Evolutionary conservation across 2,113 vertebrate genomes (phyloP).

Genomic region (Eulemur macaco): DNA sequence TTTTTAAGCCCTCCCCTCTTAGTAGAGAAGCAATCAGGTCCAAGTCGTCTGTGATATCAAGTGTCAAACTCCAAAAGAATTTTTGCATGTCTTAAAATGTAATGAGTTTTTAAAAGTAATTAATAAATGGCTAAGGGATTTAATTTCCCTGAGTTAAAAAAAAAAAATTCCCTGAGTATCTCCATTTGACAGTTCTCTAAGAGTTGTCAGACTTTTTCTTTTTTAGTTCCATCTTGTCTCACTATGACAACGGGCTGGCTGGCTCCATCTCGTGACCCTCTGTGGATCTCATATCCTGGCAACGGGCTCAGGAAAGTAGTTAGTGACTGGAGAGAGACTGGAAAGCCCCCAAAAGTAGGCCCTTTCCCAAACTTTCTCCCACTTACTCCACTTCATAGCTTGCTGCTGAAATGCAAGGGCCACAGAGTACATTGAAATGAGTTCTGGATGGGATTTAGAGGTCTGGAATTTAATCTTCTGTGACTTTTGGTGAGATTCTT

Average conservation of each 20-base stretch:
- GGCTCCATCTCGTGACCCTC: neutral
- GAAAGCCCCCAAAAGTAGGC: neutral
- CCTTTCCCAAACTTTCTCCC: neutral
- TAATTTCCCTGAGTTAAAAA: neutral
- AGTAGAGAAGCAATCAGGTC: neutral
- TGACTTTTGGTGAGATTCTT: neutral
- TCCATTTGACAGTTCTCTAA: neutral
- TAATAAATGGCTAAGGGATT: neutral
- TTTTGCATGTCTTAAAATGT: constrained; percentile 14
- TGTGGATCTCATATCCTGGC: neutral
- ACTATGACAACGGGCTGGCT: neutral
- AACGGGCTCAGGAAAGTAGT: neutral
- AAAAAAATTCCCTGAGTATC: neutral
- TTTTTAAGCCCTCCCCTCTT: neutral
- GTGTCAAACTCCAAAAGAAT: constrained; percentile 30
- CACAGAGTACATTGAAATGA: neutral
- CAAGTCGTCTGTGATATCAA: neutral
- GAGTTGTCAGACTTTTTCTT: neutral
- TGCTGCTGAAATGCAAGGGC: neutral
- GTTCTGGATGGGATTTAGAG: neutral
- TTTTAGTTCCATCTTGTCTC: neutral
- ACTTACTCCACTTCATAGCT: no score
- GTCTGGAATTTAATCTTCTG: neutral
- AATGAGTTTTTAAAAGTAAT: constrained; percentile 44
- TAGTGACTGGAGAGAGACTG: neutral